These are phyloP conservation scores for Eurosta solidaginis DNA, from an alignment of 1,140 invertebrate species.

Conservation along the genomic window DNA sequence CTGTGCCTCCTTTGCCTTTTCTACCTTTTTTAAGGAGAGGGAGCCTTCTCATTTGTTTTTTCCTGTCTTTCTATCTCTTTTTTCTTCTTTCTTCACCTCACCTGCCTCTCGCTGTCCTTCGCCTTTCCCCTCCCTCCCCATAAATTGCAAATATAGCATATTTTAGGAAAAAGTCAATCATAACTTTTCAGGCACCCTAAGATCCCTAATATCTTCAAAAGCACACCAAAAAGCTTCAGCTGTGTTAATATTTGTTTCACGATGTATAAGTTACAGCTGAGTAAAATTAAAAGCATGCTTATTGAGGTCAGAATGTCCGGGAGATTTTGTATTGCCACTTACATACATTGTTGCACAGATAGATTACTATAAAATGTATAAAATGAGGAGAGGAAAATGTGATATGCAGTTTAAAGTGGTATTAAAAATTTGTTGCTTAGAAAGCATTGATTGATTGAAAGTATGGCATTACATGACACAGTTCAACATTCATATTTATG, in stretches of 20 bases:
- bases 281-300: background rate
- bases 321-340: background rate
- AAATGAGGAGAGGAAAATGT: background rate
- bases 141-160: too few species aligned
- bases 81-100: too few species aligned
- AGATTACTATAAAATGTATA: background rate
- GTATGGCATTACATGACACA: background rate
- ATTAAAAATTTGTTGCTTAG: background rate
- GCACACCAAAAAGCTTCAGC: background rate
- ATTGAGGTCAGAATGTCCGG: slow-evolving; percentile 20
- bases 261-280: background rate
- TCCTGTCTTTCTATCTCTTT: too few species aligned
- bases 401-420: background rate
- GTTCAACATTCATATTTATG: background rate
- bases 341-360: background rate
- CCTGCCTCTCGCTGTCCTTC: too few species aligned
- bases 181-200: too few species aligned
- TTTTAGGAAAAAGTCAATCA: too few species aligned
- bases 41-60: too few species aligned
- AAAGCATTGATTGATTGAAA: background rate
- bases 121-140: too few species aligned
- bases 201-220: slow-evolving; percentile 6
- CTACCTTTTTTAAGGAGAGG: too few species aligned
- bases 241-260: background rate
- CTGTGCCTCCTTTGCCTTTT: too few species aligned